Percentiles rank a stretch among this genome's conserved stretches.
Conservation (phyloP, 2,888 invertebrate genomes). For the Nymphalis polychloros region DNA sequence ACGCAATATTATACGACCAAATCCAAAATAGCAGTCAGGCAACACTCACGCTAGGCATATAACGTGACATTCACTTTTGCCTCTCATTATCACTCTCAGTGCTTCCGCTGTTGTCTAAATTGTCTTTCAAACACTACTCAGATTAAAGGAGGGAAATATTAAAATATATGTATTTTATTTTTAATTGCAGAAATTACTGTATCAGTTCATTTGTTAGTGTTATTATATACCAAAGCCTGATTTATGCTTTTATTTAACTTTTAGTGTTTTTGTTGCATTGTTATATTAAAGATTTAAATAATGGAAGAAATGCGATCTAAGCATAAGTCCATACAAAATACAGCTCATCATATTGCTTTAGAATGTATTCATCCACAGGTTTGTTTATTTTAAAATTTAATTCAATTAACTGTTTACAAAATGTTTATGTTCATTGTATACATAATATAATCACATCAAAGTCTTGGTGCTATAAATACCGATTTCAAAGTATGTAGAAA, state of each 20-base stretch:
- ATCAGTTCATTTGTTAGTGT: neutral
- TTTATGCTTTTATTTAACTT: neutral
- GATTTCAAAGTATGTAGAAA: neutral
- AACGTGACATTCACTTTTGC: neutral
- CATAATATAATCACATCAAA: too few relatives aligned
- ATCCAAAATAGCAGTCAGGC: slow-evolving; percentile 7
- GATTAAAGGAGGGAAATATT: slow-evolving; percentile 38
- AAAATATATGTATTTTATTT: slow-evolving; percentile 34
- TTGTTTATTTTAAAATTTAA: slow-evolving; percentile 28
- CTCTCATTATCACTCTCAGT: slow-evolving; percentile 8
- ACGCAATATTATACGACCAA: slow-evolving; percentile 46
- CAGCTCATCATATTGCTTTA: slow-evolving; percentile 72
- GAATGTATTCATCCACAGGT: slow-evolving; percentile 76
- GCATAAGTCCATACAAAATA: slow-evolving; percentile 67
- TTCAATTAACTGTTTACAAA: neutral
- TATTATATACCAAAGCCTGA: neutral
- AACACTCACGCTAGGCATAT: neutral
- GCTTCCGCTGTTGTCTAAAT: slow-evolving; percentile 18
- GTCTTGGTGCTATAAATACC: too few relatives aligned
- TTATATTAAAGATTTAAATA: neutral
- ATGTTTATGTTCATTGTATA: slow-evolving; percentile 3
- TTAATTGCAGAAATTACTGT: slow-evolving; percentile 13
- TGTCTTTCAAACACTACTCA: slow-evolving; percentile 18
- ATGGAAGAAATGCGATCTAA: slow-evolving; percentile 73
- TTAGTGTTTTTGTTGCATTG: neutral